Conservation (phyloP, 2,113 vertebrate species). For the Notechis scutatus region DNA sequence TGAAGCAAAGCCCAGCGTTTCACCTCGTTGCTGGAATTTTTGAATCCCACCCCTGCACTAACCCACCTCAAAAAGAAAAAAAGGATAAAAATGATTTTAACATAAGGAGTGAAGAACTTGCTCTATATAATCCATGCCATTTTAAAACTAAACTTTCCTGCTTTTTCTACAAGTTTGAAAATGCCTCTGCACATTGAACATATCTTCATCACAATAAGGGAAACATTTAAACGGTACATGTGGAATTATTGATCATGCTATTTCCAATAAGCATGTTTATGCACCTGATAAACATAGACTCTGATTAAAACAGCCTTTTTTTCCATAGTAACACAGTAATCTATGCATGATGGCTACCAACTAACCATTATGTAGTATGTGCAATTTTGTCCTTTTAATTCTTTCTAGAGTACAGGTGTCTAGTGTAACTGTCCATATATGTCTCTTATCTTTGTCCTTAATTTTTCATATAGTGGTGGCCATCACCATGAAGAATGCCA, state of each 20-base stretch:
- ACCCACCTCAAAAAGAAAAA: not conserved
- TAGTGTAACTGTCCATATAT: not conserved
- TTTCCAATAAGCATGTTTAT: not conserved
- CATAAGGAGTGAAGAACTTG: not conserved
- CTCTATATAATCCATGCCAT: not conserved
- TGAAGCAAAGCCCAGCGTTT: no score
- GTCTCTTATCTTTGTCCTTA: conserved; percentile 60
- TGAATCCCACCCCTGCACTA: not conserved
- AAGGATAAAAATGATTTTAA: not conserved
- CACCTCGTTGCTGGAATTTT: no score
- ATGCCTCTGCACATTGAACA: not conserved
- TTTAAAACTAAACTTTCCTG: not conserved
- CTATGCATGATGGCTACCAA: not conserved
- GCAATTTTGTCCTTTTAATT: not conserved
- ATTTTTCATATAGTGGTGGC: conserved; percentile 81
- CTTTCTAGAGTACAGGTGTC: not conserved
- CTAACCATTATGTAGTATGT: not conserved
- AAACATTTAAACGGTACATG: not conserved
- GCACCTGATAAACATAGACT: not conserved
- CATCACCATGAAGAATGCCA: conserved; percentile 88
- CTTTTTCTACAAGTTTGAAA: not conserved
- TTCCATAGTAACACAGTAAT: not conserved
- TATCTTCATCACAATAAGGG: not conserved
- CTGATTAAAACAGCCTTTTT: not conserved
- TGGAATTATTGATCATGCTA: not conserved